Conservation (phyloP, 2,113 vertebrate species). For the Mustela nigripes region DNA sequence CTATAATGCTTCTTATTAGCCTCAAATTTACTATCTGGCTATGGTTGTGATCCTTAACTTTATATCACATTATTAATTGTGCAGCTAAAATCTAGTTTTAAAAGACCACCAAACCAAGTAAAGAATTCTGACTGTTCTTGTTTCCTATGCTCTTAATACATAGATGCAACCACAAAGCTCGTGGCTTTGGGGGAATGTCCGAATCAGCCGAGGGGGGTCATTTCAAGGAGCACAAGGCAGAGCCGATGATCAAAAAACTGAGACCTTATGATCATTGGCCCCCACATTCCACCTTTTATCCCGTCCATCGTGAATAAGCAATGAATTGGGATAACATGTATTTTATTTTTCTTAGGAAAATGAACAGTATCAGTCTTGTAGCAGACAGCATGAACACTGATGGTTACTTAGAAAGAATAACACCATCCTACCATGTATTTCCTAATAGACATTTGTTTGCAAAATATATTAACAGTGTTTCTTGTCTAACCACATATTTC, state of each 20-base stretch:
- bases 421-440: rapidly evolving
- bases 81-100: not conserved
- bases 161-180: not conserved
- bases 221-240: not conserved
- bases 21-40: not conserved
- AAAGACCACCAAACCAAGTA: not conserved
- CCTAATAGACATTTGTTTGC: not conserved
- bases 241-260: not conserved
- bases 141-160: not conserved
- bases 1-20: not conserved
- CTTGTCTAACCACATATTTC: not conserved
- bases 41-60: not conserved
- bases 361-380: not conserved
- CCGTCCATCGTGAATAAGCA: not conserved
- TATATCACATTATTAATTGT: not conserved
- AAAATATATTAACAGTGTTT: not conserved
- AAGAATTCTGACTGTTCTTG: not conserved
- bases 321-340: no score
- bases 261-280: not conserved
- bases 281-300: not conserved
- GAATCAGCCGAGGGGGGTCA: no score
- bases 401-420: not conserved
- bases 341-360: not conserved
- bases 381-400: not conserved
- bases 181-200: no score